Evolutionary conservation across 2,888 invertebrate species (phyloP).

Genomic region (Physocephala rufipes): DNA sequence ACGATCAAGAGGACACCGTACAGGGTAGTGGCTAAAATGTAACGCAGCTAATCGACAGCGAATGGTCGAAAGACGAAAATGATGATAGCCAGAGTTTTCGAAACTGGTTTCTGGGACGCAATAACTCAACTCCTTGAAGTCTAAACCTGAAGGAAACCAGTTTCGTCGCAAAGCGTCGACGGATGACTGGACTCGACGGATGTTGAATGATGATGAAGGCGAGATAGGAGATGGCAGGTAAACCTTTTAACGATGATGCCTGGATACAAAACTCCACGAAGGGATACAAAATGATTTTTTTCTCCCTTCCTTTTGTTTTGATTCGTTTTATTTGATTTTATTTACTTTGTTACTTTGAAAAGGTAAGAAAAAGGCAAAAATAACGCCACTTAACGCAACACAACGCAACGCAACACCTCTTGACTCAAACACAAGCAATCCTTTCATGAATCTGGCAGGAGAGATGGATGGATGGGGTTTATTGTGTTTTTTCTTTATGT

Average conservation of each 20-base stretch:
- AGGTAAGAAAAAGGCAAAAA: not conserved
- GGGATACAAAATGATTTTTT: constrained; percentile 19
- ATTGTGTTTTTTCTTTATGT: constrained; percentile 23
- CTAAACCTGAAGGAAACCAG: constrained; percentile 29
- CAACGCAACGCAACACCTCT: not conserved
- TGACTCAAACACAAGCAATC: constrained; percentile 4
- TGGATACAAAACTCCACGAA: constrained; percentile 14
- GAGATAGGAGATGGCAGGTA: too few relatives aligned
- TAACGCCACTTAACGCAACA: not conserved
- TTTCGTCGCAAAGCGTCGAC: constrained; percentile 4
- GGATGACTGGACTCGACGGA: too few relatives aligned
- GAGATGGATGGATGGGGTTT: constrained; percentile 21
- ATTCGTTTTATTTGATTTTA: not conserved
- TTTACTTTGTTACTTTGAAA: not conserved
- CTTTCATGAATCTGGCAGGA: constrained; percentile 16
- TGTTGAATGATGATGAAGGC: too few relatives aligned
- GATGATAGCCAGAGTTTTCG: not conserved
- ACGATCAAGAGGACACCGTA: constrained; percentile 17
- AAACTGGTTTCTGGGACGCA: constrained; percentile 29
- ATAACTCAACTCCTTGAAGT: constrained; percentile 29
- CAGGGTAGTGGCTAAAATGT: constrained; percentile 24
- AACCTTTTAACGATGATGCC: too few relatives aligned
- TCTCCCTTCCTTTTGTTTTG: not conserved
- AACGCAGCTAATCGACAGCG: not conserved
- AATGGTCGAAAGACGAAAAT: too few relatives aligned